These are phyloP conservation scores for Fabriciana adippe DNA, from an alignment of 2,888 invertebrate genomes.

Conservation along the genomic window DNA sequence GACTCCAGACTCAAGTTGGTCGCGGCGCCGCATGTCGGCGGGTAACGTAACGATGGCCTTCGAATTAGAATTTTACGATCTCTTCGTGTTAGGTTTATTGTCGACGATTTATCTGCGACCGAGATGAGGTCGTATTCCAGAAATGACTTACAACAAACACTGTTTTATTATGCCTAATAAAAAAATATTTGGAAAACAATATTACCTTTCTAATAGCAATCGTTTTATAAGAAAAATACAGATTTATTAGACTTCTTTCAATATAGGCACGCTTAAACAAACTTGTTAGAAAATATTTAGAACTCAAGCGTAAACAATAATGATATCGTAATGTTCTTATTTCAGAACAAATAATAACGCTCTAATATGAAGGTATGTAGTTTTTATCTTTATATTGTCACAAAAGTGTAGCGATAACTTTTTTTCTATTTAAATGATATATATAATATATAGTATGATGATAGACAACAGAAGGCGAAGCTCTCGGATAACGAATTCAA, in stretches of 20 bases:
- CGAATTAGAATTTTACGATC: conserved; percentile 79
- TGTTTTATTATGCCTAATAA: conserved; percentile 71
- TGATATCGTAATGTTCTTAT: too few relatives aligned
- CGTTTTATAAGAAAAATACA: neutral
- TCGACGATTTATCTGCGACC: conserved; percentile 75
- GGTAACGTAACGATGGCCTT: conserved; percentile 55
- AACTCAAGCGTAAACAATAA: too few relatives aligned
- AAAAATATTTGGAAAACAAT: conserved; percentile 25
- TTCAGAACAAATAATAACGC: too few relatives aligned
- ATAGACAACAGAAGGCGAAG: neutral
- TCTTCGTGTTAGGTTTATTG: conserved; percentile 81
- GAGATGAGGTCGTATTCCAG: conserved; percentile 78
- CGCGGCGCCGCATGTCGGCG: conserved; percentile 43
- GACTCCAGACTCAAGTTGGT: conserved; percentile 24
- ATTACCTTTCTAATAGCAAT: conserved; percentile 12
- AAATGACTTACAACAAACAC: conserved; percentile 77
- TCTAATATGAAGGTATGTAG: too few relatives aligned
- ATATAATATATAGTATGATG: neutral
- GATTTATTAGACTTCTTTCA: too few relatives aligned
- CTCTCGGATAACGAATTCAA: conserved; percentile 48
- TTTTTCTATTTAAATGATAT: neutral
- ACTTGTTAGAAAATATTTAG: too few relatives aligned
- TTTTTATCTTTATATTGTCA: too few relatives aligned
- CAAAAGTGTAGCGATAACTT: too few relatives aligned
- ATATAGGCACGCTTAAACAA: too few relatives aligned